A percentile compares a stretch with the other conserved stretches of the same genome.
Evolutionary conservation across 1,140 invertebrate species (phyloP).

Genomic region (Homalodisca vitripennis): DNA sequence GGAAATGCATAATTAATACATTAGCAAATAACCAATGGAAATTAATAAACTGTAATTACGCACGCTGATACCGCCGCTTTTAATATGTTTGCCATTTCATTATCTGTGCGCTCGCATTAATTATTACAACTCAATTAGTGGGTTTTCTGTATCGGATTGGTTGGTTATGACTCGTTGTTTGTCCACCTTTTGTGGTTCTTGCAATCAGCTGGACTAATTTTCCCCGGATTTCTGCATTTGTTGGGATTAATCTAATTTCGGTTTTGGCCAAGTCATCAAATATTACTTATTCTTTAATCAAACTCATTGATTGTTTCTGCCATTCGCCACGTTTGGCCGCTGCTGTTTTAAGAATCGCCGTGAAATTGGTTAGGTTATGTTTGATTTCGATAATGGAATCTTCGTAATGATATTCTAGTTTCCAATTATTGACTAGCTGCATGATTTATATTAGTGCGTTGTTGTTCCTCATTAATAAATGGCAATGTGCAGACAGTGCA

Average conservation of each 20-base stretch:
- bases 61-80: neutral
- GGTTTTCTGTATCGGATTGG: constrained; percentile 8
- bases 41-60: constrained; percentile 18
- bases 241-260: constrained; percentile 15
- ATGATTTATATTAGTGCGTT: no score
- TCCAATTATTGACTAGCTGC: constrained; percentile 1
- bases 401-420: neutral
- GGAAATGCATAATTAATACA: constrained; percentile 18
- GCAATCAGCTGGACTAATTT: constrained; percentile 9
- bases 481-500: no score
- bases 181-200: constrained; percentile 12
- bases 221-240: constrained; percentile 11
- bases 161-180: neutral
- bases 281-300: constrained; percentile 16
- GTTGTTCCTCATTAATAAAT: no score
- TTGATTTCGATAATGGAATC: constrained; percentile 4
- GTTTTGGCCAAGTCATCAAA: constrained; percentile 3
- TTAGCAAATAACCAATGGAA: constrained; percentile 17
- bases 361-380: neutral
- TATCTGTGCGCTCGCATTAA: constrained; percentile 8
- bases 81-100: constrained; percentile 18
- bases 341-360: neutral
- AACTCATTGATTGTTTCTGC: constrained; percentile 1
- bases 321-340: neutral
- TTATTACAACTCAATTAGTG: constrained; percentile 13